Percentiles rank a stretch among this genome's conserved stretches.
Conservation (phyloP, 2,888 invertebrate genomes). For the Iselma pallidipennis region DNA sequence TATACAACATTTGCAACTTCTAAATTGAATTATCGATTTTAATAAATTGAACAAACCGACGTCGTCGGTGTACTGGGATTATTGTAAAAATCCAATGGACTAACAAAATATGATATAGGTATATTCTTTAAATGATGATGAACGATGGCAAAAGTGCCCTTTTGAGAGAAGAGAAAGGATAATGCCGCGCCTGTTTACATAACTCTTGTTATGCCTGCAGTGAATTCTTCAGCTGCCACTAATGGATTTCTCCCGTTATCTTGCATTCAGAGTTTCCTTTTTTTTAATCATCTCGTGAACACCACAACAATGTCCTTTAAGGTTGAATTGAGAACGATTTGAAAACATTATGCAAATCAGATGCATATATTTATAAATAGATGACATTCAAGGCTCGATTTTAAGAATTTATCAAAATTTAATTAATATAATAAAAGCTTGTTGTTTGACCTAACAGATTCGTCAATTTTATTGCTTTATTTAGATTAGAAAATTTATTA, state of each 20-base stretch:
- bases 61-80: no score
- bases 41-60: no score
- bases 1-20: no score
- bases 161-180: conserved; percentile 1
- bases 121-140: not conserved
- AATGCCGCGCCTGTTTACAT: conserved; percentile 2
- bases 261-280: not conserved
- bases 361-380: no score
- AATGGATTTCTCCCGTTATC: conserved; percentile 3
- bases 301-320: conserved; percentile 1
- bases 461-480: no score
- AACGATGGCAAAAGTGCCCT: conserved; percentile 3
- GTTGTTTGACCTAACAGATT: no score
- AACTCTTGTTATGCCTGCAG: conserved; percentile 2
- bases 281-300: conserved; percentile 1
- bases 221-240: not conserved
- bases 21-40: not conserved
- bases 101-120: not conserved
- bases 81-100: not conserved
- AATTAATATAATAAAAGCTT: no score
- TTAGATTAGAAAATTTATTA: no score
- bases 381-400: no score
- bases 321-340: not conserved
- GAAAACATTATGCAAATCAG: not conserved
- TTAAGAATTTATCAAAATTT: no score